Conservation (phyloP, 2,888 invertebrate species). For the Sturmia bella region DNA sequence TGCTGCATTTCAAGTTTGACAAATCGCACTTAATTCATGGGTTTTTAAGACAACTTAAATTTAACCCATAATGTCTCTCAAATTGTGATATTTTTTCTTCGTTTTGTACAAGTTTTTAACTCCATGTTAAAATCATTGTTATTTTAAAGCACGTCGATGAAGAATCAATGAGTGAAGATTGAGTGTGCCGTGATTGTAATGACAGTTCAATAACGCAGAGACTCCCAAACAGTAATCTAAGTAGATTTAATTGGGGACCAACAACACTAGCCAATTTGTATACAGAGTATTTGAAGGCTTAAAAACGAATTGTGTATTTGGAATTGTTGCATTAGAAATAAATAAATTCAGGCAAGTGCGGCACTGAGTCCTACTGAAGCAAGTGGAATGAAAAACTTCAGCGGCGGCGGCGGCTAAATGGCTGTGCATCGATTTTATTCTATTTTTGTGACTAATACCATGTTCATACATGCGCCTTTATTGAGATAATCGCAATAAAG, state of each 20-base stretch:
- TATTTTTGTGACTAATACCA: too few species aligned
- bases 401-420: too few species aligned
- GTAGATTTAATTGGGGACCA: not conserved
- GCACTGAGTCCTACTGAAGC: too few species aligned
- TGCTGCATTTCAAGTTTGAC: conserved; percentile 42
- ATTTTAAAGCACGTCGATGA: conserved; percentile 13
- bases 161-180: conserved; percentile 23
- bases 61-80: not conserved
- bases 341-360: too few species aligned
- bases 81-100: not conserved
- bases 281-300: too few species aligned
- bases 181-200: not conserved
- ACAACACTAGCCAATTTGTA: not conserved
- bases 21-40: conserved; percentile 37
- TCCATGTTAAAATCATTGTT: not conserved
- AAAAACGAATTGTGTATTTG: too few species aligned
- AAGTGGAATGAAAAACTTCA: too few species aligned
- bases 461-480: too few species aligned
- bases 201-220: not conserved
- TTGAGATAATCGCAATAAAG: too few species aligned
- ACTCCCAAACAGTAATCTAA: conserved; percentile 1
- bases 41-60: conserved; percentile 18
- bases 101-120: not conserved
- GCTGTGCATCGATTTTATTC: too few species aligned
- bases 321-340: too few species aligned